Percentiles rank a stretch among this genome's conserved stretches.
Conservation (phyloP, 2,888 invertebrate genomes). For the Lithophane leautieri region DNA sequence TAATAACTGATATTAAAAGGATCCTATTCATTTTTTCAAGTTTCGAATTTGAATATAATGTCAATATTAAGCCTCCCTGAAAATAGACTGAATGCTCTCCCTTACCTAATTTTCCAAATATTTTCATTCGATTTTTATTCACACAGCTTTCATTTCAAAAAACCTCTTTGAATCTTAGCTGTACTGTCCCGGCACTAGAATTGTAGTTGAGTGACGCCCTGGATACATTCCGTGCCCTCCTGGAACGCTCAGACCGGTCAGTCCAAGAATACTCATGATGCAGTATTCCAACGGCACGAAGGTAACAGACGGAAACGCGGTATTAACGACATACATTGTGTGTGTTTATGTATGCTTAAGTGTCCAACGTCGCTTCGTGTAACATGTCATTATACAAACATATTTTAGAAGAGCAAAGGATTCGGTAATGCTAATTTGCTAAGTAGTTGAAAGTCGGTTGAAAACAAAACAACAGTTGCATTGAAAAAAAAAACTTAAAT, state of each 20-base stretch:
- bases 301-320: constrained; percentile 79
- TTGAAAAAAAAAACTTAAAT: background rate
- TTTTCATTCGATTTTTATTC: constrained; percentile 33
- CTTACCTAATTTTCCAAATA: constrained; percentile 28
- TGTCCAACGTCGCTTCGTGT: constrained; percentile 65
- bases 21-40: background rate
- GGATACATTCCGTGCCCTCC: constrained; percentile 62
- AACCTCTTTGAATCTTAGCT: constrained; percentile 47
- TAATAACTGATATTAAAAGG: background rate
- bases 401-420: constrained; percentile 9
- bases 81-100: constrained; percentile 29
- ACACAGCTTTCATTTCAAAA: constrained; percentile 44
- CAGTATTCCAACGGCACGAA: constrained; percentile 85
- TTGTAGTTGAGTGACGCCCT: constrained; percentile 72
- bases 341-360: constrained; percentile 67
- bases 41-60: background rate
- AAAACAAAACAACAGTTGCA: background rate
- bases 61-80: background rate
- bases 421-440: background rate
- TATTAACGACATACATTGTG: constrained; percentile 63
- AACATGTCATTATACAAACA: constrained; percentile 46
- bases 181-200: constrained; percentile 65
- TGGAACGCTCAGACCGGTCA: constrained; percentile 73
- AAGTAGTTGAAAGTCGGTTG: background rate
- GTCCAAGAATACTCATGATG: constrained; percentile 85